These are phyloP conservation scores for Heliconius erato DNA, from an alignment of 2,888 invertebrate species.

Conservation along the genomic window DNA sequence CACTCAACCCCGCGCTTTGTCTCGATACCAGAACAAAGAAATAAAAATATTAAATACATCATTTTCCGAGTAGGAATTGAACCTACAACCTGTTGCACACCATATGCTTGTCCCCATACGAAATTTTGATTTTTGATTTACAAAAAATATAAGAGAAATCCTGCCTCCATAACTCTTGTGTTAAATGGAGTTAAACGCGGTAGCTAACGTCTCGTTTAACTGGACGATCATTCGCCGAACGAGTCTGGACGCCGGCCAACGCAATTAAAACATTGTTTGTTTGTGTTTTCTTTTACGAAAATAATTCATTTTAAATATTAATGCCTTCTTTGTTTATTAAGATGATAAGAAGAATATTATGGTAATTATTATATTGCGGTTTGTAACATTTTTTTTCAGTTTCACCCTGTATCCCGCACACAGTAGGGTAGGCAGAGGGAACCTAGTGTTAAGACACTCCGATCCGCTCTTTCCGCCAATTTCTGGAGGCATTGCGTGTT, in stretches of 20 bases:
- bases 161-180: not conserved
- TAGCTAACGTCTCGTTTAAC: slow-evolving; percentile 20
- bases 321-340: not conserved
- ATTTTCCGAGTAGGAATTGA: not conserved
- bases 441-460: too few species aligned
- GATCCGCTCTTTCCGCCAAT: too few species aligned
- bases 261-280: slow-evolving; percentile 31
- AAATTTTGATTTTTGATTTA: too few species aligned
- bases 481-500: too few species aligned
- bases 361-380: too few species aligned
- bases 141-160: not conserved
- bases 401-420: too few species aligned
- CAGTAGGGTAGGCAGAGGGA: too few species aligned
- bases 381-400: too few species aligned
- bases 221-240: slow-evolving; percentile 18
- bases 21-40: not conserved
- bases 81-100: not conserved
- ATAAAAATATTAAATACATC: not conserved
- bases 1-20: not conserved
- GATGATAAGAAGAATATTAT: too few species aligned
- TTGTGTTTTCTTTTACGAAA: slow-evolving; percentile 6
- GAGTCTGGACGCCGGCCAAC: slow-evolving; percentile 23
- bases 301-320: not conserved
- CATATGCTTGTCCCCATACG: too few species aligned
- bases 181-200: slow-evolving; percentile 13